Conservation (phyloP, 2,113 vertebrate genomes). For the Eptesicus fuscus region DNA sequence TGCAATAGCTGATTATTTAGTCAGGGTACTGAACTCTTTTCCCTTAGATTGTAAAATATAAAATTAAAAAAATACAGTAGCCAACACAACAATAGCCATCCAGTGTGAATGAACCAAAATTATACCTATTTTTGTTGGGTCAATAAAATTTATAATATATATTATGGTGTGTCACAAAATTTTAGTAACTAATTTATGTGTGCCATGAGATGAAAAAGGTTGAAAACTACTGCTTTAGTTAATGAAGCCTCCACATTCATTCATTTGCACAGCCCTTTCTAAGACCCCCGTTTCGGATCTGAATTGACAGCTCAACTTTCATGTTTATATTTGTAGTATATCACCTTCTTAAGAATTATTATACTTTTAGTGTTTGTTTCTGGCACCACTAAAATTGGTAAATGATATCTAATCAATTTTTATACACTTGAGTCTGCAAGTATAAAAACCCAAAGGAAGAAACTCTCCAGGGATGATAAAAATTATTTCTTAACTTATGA, state of each 20-base stretch:
- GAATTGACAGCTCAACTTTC: background rate
- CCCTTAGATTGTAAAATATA: too few species aligned
- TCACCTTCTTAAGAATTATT: background rate
- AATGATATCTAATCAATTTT: conserved; percentile 75
- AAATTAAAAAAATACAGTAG: too few species aligned
- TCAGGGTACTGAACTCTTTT: too few species aligned
- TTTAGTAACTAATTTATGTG: too few species aligned
- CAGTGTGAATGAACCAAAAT: too few species aligned
- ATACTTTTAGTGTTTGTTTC: conserved; percentile 18
- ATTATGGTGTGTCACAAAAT: too few species aligned
- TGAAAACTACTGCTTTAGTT: background rate
- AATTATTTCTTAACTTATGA: conserved; percentile 70
- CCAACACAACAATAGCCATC: too few species aligned
- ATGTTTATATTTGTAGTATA: background rate
- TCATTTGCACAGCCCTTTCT: background rate
- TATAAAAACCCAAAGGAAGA: conserved; percentile 62
- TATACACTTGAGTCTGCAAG: conserved; percentile 31
- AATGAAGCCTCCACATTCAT: background rate
- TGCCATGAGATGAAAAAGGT: too few species aligned
- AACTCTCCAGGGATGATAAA: conserved; percentile 52
- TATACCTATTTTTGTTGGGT: too few species aligned
- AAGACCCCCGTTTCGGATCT: background rate
- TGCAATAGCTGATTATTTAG: too few species aligned
- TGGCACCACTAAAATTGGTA: conserved; percentile 46
- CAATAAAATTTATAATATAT: too few species aligned